phyloP scores from a whole-genome alignment of 1,140 invertebrate genomes.

The Caenorhabditis brenneri region DNA sequence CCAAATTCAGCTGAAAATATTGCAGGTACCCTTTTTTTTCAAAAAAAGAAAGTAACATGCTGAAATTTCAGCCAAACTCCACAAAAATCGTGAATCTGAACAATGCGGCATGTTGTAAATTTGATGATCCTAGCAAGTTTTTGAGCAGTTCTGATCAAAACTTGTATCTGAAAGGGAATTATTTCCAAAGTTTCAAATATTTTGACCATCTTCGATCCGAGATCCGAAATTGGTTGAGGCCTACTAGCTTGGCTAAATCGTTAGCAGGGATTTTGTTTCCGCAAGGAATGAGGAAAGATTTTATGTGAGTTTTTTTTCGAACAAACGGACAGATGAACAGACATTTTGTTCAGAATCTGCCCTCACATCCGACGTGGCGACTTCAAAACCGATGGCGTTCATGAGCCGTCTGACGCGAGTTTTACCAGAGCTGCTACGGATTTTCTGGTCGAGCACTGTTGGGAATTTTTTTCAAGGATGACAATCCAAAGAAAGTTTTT shows the following conservation, averaged over 20 bases:
- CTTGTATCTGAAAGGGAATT: not conserved
- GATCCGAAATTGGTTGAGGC: constrained; percentile 28
- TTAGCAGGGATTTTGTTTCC: not conserved
- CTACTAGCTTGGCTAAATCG: not conserved
- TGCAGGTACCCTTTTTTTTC: not conserved
- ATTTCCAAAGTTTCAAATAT: constrained; percentile 45
- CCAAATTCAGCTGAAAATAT: not conserved
- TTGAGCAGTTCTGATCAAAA: not conserved
- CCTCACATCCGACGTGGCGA: constrained; percentile 45
- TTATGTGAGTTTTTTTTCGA: not conserved
- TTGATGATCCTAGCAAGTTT: not conserved
- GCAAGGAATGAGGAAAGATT: not conserved
- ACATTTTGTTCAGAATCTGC: constrained; percentile 39
- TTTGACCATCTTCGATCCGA: constrained; percentile 18
- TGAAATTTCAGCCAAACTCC: not conserved
- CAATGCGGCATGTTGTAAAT: not conserved
- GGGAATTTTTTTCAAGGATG: not conserved
- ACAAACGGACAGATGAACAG: too few relatives aligned
- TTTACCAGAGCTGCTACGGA: constrained; percentile 28
- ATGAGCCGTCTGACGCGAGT: constrained; percentile 22
- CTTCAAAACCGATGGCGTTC: constrained; percentile 42
- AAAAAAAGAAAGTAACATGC: not conserved
- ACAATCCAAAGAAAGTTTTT: not conserved
- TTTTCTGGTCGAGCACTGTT: constrained; percentile 11
- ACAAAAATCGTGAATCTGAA: not conserved